These are phyloP conservation scores for Brachionus rotundiformis DNA, from an alignment of 1,140 invertebrate species.

Conservation along the genomic window DNA sequence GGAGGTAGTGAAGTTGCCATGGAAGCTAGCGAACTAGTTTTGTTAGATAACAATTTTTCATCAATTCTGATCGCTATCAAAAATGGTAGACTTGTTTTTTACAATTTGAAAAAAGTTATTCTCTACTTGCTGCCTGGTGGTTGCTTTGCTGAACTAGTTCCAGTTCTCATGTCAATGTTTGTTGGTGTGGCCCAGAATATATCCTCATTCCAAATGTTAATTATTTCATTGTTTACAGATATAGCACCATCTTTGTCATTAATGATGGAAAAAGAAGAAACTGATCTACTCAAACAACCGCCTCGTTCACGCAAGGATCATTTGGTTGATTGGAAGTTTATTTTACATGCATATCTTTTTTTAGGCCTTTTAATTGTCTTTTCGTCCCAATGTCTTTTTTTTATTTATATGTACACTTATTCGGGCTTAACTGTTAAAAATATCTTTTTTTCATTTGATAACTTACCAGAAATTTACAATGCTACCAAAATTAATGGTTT, in stretches of 20 bases:
- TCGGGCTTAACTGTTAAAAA: neutral
- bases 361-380: neutral
- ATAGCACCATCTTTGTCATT: conserved; percentile 21
- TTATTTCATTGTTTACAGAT: conserved; percentile 19
- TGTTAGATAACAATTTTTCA: conserved; percentile 95
- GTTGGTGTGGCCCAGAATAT: conserved; percentile 7
- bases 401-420: conserved; percentile 1
- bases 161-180: conserved; percentile 11
- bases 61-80: conserved; percentile 81
- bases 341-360: conserved; percentile 34
- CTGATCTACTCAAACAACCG: neutral
- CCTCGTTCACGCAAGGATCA: conserved; percentile 7
- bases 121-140: conserved; percentile 19
- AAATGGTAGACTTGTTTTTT: conserved; percentile 69
- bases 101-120: conserved; percentile 27
- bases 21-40: conserved; percentile 98
- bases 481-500: neutral
- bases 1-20: conserved; percentile 98
- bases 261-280: conserved; percentile 48
- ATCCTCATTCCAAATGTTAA: conserved; percentile 32
- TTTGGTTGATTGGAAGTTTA: conserved; percentile 25
- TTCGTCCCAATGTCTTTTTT: conserved; percentile 24
- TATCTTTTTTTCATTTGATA: conserved; percentile 9
- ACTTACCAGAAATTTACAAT: conserved; percentile 21
- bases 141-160: neutral